Conservation (phyloP, 1,140 invertebrate species). For the Leucophenga varia region DNA sequence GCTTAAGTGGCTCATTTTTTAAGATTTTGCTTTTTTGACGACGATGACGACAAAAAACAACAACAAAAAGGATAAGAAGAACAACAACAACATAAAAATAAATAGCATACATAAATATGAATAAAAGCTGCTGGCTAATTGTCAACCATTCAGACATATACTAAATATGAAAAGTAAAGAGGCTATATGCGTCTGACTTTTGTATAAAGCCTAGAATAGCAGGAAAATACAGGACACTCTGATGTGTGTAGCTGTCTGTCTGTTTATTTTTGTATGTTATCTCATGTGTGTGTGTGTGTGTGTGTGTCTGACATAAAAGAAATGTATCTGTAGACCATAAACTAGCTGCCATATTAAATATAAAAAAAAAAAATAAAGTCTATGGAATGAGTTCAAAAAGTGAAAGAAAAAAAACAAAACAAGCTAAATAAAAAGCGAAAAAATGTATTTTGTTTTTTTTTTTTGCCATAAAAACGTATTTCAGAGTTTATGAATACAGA, state of each 20-base stretch:
- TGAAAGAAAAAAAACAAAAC: neutral
- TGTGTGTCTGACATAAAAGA: neutral
- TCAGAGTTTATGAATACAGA: no score
- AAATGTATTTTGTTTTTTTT: no score
- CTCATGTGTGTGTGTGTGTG: neutral
- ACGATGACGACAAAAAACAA: constrained; percentile 15
- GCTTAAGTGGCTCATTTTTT: constrained; percentile 44
- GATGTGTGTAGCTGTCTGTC: no score
- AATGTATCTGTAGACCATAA: no score
- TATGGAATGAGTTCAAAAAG: no score
- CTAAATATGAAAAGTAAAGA: no score
- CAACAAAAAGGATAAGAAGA: constrained; percentile 6
- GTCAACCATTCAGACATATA: constrained; percentile 40
- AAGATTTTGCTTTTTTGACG: constrained; percentile 25
- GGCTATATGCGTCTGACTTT: no score
- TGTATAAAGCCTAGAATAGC: no score
- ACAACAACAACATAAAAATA: constrained; percentile 8
- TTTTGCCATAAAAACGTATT: neutral
- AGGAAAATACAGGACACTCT: neutral
- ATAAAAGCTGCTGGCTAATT: constrained; percentile 28
- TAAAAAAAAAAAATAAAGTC: no score
- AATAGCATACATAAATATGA: no score
- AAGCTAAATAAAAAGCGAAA: neutral
- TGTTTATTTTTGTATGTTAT: no score
- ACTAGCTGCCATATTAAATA: no score